phyloP scores from a whole-genome alignment of 92 coral and sea anemone species.

The Heteractis magnifica region DNA sequence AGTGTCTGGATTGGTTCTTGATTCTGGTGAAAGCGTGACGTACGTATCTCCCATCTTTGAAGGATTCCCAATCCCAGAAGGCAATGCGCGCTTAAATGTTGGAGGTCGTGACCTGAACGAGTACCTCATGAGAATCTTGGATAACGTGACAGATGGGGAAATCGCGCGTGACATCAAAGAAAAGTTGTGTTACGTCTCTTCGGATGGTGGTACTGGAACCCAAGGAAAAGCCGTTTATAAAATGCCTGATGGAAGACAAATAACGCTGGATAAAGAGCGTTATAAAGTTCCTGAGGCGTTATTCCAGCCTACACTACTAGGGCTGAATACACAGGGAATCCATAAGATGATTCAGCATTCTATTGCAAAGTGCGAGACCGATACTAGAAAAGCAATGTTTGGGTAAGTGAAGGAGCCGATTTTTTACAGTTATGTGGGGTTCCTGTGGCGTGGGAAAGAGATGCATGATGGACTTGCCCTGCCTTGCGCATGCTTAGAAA shows the following conservation, averaged over 20 bases:
- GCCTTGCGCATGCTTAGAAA: too few relatives aligned
- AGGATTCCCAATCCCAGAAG: slow-evolving; percentile 19
- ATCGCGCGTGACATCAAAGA: slow-evolving; percentile 23
- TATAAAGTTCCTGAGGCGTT: slow-evolving; percentile 11
- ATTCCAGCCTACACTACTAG: slow-evolving; percentile 4
- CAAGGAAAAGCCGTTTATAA: not conserved
- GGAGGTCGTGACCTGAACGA: slow-evolving; percentile 20
- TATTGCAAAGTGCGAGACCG: slow-evolving; percentile 9
- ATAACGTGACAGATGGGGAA: slow-evolving; percentile 11
- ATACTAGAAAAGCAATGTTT: not conserved
- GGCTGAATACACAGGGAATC: slow-evolving; percentile 4
- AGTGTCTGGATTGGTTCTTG: slow-evolving; percentile 2
- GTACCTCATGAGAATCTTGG: slow-evolving; percentile 5
- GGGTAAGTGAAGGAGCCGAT: not conserved
- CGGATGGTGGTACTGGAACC: not conserved
- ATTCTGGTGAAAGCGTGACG: slow-evolving; percentile 11
- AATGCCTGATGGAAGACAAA: slow-evolving; percentile 14
- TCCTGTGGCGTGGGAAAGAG: not conserved
- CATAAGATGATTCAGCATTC: slow-evolving; percentile 4
- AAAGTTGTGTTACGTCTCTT: slow-evolving; percentile 12
- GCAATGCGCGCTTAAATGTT: not conserved
- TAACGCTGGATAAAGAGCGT: slow-evolving; percentile 5
- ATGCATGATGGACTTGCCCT: too few relatives aligned
- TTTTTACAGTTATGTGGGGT: too few relatives aligned
- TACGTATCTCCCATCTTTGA: slow-evolving; percentile 11